phyloP scores from a whole-genome alignment of 2,113 vertebrate genomes.

The Podarcis raffonei region DNA sequence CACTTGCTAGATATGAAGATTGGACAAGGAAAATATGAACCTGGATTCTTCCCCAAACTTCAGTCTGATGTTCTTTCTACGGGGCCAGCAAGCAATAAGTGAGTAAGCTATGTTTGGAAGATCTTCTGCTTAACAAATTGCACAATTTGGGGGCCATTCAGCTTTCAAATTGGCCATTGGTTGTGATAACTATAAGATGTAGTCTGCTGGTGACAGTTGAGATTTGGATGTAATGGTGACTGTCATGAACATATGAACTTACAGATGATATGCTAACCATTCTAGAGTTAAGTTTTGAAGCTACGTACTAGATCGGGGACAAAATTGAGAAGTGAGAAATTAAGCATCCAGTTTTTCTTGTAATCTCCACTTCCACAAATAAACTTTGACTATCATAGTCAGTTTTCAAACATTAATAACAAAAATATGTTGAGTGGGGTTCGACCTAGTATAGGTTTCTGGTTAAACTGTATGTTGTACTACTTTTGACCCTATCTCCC shows the following conservation, averaged over 20 bases:
- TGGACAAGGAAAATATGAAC: conserved; percentile 96
- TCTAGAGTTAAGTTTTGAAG: background rate
- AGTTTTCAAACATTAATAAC: background rate
- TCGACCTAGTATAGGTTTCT: background rate
- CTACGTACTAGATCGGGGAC: background rate
- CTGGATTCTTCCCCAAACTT: conserved; percentile 95
- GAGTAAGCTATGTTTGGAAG: conserved; percentile 52
- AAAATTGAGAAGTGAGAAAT: background rate
- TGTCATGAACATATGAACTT: background rate
- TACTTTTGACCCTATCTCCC: background rate
- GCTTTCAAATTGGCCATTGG: background rate
- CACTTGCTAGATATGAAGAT: conserved; percentile 99
- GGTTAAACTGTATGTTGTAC: background rate
- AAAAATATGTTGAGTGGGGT: background rate
- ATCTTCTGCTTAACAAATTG: background rate
- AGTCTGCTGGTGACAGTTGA: background rate
- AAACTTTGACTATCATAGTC: background rate
- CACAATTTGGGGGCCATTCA: background rate
- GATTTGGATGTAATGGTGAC: background rate
- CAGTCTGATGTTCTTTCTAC: conserved; percentile 95
- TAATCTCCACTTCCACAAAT: background rate
- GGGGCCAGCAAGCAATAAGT: conserved; percentile 97
- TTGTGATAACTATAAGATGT: background rate
- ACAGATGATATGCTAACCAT: background rate
- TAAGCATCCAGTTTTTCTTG: background rate